A percentile compares a stretch with the other conserved stretches of the same genome.
These are phyloP conservation scores for Acromyrmex echinatior DNA, from an alignment of 1,140 invertebrate species.

Conservation along the genomic window DNA sequence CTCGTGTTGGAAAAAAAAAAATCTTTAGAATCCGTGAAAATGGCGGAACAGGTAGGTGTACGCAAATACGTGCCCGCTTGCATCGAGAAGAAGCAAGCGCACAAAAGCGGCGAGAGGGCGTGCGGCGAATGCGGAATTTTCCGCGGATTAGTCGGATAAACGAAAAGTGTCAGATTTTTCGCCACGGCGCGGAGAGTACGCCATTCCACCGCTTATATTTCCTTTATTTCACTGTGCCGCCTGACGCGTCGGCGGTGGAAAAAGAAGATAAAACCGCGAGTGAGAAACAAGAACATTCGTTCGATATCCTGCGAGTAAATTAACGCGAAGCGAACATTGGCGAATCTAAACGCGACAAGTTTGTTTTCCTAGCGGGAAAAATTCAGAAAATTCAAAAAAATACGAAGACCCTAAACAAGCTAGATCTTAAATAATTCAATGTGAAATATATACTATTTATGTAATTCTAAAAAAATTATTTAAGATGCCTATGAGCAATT, in stretches of 20 bases:
- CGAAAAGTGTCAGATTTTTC: conserved; percentile 67
- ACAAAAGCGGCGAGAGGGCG: conserved; percentile 44
- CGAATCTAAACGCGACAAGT: not conserved
- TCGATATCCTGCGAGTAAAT: conserved; percentile 40
- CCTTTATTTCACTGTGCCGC: conserved; percentile 57
- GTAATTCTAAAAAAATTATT: no score
- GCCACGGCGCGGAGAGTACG: conserved; percentile 35
- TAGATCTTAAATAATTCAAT: no score
- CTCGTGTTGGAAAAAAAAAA: conserved; percentile 16
- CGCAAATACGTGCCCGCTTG: conserved; percentile 41
- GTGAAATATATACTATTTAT: no score
- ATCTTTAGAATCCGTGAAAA: conserved; percentile 55
- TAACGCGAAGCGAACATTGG: conserved; percentile 5
- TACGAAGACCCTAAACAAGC: no score
- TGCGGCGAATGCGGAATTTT: conserved; percentile 55
- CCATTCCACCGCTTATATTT: conserved; percentile 52
- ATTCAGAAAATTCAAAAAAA: not conserved
- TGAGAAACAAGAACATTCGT: not conserved
- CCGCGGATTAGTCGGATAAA: conserved; percentile 65
- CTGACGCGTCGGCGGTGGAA: conserved; percentile 10
- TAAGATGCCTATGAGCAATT: no score
- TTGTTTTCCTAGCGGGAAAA: not conserved
- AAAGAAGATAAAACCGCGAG: conserved; percentile 7
- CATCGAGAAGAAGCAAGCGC: conserved; percentile 3
- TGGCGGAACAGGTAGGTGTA: conserved; percentile 54